These are phyloP conservation scores for Peromyscus aztecus DNA, from an alignment of 2,797 vertebrate species.

Conservation along the genomic window DNA sequence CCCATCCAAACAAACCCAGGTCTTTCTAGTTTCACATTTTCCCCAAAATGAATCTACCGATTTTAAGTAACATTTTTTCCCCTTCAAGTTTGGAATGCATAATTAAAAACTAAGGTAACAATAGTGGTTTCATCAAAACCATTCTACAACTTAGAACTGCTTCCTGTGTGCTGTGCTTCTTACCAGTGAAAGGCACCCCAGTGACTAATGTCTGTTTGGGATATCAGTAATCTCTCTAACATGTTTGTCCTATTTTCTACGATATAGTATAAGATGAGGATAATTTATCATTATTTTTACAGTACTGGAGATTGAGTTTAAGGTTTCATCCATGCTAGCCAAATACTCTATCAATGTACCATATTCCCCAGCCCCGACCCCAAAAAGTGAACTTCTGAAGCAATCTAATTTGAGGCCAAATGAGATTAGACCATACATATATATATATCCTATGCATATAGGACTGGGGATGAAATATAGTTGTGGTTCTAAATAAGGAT, in stretches of 20 bases:
- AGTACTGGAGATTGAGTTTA: not conserved
- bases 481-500: not conserved
- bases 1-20: not conserved
- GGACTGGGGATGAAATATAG: conserved; percentile 4
- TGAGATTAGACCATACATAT: not conserved
- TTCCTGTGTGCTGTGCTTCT: not conserved
- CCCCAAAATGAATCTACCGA: not conserved
- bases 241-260: not conserved
- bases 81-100: not conserved
- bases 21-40: not conserved
- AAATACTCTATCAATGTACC: not conserved
- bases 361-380: not conserved
- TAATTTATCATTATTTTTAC: not conserved
- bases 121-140: not conserved
- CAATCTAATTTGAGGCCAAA: conserved; percentile 9
- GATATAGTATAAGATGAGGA: not conserved
- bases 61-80: not conserved
- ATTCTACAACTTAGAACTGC: not conserved
- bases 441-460: too few relatives aligned
- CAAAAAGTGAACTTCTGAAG: conserved; percentile 49
- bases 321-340: not conserved
- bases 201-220: too few relatives aligned
- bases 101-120: not conserved
- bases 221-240: not conserved
- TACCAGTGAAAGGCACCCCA: conserved; percentile 7